phyloP scores from a whole-genome alignment of 2,888 invertebrate genomes.

The Chrysolina oricalcia region DNA sequence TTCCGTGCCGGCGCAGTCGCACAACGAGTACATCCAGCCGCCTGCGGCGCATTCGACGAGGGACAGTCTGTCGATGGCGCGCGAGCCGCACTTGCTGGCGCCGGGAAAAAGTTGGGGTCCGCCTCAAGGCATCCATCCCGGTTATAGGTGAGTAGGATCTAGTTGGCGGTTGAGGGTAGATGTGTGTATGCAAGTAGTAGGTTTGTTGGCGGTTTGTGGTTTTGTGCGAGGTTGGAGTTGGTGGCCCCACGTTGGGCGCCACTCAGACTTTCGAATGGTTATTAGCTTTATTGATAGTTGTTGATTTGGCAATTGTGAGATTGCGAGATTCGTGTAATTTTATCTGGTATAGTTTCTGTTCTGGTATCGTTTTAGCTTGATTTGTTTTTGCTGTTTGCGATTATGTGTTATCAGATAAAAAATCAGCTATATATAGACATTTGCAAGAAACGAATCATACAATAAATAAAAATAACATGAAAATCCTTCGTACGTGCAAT shows the following conservation, averaged over 20 bases:
- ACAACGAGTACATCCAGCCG: constrained; percentile 76
- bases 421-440: too few relatives aligned
- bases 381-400: too few relatives aligned
- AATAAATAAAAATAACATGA: too few relatives aligned
- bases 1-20: constrained; percentile 70
- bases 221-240: neutral
- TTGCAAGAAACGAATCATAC: too few relatives aligned
- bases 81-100: constrained; percentile 77
- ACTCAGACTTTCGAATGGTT: too few relatives aligned
- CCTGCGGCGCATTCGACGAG: constrained; percentile 75
- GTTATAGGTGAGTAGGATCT: constrained; percentile 69
- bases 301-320: too few relatives aligned
- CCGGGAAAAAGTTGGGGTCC: constrained; percentile 72
- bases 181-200: neutral
- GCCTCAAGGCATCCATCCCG: constrained; percentile 72
- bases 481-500: too few relatives aligned
- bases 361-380: too few relatives aligned
- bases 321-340: too few relatives aligned
- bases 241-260: constrained; percentile 1
- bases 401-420: too few relatives aligned
- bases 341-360: too few relatives aligned
- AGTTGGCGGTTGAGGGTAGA: neutral
- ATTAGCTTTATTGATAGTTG: neutral
- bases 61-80: constrained; percentile 68
- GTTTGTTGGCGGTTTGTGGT: neutral